These are phyloP conservation scores for Columba guinea DNA, from an alignment of 2,797 vertebrate species.

Conservation along the genomic window DNA sequence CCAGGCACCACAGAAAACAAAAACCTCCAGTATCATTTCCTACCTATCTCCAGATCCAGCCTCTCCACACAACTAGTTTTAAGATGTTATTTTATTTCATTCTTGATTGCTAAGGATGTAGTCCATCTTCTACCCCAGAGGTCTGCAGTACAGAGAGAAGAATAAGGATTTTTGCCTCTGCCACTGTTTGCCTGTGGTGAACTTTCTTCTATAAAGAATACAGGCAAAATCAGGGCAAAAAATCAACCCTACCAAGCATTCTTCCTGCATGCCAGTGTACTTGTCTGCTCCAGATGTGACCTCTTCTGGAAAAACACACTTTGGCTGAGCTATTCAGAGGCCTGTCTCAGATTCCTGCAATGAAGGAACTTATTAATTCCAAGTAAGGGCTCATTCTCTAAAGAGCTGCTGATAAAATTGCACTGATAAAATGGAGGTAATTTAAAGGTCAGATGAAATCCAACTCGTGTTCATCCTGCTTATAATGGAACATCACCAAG, in stretches of 20 bases:
- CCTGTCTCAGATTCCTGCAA: background rate
- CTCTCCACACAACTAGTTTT: background rate
- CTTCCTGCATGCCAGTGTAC: background rate
- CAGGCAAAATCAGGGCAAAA: background rate
- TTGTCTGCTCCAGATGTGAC: background rate
- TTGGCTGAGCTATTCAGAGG: background rate
- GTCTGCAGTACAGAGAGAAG: background rate
- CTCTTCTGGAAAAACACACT: background rate
- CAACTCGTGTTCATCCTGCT: slow-evolving; percentile 24
- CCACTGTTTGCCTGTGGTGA: background rate
- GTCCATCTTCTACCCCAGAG: background rate
- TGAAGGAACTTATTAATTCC: slow-evolving; percentile 58
- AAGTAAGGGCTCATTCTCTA: slow-evolving; percentile 7
- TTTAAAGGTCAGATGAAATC: slow-evolving; percentile 72
- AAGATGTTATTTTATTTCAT: background rate
- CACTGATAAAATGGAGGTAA: slow-evolving; percentile 54
- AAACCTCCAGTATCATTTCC: background rate
- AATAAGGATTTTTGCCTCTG: background rate
- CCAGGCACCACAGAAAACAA: background rate
- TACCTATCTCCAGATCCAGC: background rate
- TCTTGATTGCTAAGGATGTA: background rate
- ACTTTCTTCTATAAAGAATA: background rate
- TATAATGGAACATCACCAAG: slow-evolving; percentile 37
- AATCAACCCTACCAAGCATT: background rate
- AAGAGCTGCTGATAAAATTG: slow-evolving; percentile 52